Conservation (phyloP, 1,140 invertebrate species). For the Leptinotarsa texana region DNA sequence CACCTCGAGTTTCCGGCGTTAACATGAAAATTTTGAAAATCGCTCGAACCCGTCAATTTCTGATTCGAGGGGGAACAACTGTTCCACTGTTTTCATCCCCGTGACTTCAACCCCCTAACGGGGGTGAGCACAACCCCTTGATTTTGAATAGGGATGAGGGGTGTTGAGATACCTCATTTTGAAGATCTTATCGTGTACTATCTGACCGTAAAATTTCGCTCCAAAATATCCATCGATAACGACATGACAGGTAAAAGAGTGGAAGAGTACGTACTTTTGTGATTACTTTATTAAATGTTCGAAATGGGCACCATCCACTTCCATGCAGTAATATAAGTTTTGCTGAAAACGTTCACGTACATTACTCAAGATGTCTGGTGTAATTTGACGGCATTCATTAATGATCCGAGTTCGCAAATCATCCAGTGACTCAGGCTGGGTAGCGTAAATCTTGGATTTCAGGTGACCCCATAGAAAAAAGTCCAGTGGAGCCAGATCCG, state of each 20-base stretch:
- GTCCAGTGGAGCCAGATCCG: slow-evolving; percentile 53
- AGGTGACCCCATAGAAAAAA: slow-evolving; percentile 45
- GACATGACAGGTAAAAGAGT: too few relatives aligned
- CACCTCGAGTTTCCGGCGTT: too few relatives aligned
- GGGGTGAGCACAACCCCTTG: too few relatives aligned
- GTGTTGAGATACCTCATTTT: too few relatives aligned
- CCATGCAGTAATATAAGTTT: background rate
- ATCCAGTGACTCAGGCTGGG: background rate
- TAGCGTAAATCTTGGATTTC: background rate
- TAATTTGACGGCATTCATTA: background rate
- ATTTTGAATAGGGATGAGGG: too few relatives aligned
- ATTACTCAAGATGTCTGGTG: background rate
- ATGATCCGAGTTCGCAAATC: background rate
- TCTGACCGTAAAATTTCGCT: too few relatives aligned
- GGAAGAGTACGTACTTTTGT: background rate
- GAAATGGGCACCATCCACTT: background rate
- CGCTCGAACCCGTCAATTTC: too few relatives aligned
- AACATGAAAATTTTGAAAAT: too few relatives aligned
- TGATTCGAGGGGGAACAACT: too few relatives aligned
- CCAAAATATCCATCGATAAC: background rate
- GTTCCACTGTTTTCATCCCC: too few relatives aligned
- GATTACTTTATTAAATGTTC: background rate
- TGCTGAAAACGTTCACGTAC: background rate
- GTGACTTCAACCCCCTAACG: too few relatives aligned
- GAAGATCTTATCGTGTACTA: too few relatives aligned